These are phyloP conservation scores for Colletes latitarsis DNA, from an alignment of 1,140 invertebrate genomes.

Conservation along the genomic window DNA sequence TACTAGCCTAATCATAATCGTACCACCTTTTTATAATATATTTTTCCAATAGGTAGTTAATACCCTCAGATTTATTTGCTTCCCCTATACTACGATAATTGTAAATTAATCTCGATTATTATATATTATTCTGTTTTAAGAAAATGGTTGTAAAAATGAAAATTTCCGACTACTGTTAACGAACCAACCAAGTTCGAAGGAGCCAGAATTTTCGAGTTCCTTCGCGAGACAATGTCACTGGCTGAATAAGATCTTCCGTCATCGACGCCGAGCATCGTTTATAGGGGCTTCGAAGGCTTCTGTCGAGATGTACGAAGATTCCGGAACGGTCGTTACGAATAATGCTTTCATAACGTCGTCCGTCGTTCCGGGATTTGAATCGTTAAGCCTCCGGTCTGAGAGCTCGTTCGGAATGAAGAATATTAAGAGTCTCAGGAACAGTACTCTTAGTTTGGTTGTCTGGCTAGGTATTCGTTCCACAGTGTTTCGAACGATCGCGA, in stretches of 20 bases:
- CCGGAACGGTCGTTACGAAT: constrained; percentile 29
- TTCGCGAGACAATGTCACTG: neutral
- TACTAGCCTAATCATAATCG: too few relatives aligned
- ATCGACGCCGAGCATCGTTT: constrained; percentile 9
- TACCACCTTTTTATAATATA: too few relatives aligned
- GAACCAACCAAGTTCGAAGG: neutral
- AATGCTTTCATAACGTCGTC: constrained; percentile 29
- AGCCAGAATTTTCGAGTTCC: neutral
- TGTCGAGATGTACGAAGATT: constrained; percentile 9
- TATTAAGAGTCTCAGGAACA: constrained; percentile 15
- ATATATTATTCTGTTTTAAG: too few relatives aligned
- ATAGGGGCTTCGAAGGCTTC: neutral
- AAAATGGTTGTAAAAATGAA: too few relatives aligned
- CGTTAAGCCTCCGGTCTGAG: neutral
- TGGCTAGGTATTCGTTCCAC: neutral
- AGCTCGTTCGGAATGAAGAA: constrained; percentile 35
- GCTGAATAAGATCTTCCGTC: neutral
- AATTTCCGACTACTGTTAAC: too few relatives aligned
- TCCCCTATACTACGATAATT: too few relatives aligned
- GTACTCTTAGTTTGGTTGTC: constrained; percentile 31
- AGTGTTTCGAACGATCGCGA: neutral
- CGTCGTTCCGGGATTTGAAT: constrained; percentile 33
- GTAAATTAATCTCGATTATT: too few relatives aligned
- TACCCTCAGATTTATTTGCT: too few relatives aligned
- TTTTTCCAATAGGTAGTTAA: too few relatives aligned